These are phyloP conservation scores for Caenorhabditis panamensis DNA, from an alignment of 2,888 invertebrate species.

Conservation along the genomic window DNA sequence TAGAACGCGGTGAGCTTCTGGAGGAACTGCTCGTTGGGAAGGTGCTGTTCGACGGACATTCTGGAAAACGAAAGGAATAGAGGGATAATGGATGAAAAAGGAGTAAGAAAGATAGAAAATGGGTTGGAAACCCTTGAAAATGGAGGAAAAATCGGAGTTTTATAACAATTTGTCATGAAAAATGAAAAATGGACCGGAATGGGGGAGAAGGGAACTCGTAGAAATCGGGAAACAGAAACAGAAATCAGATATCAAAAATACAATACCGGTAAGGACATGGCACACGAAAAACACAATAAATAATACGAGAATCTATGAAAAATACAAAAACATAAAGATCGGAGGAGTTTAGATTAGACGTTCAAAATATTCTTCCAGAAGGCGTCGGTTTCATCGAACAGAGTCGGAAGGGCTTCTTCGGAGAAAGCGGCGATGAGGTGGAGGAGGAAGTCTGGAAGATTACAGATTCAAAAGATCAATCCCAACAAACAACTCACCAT, in stretches of 20 bases:
- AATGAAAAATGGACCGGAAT: too few relatives aligned
- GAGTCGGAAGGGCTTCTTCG: background rate
- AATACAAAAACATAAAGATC: background rate
- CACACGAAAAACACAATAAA: too few relatives aligned
- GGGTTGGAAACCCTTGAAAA: background rate
- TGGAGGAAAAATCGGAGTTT: too few relatives aligned
- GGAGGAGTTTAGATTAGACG: background rate
- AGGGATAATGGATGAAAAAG: background rate
- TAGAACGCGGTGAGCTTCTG: conserved; percentile 86
- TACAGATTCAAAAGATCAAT: too few relatives aligned
- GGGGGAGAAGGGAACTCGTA: too few relatives aligned
- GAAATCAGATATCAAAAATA: too few relatives aligned
- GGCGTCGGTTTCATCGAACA: conserved; percentile 11
- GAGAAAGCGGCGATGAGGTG: conserved; percentile 16
- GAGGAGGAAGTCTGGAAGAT: conserved; percentile 24
- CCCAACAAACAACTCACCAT: conserved; percentile 17
- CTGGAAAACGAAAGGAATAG: conserved; percentile 21
- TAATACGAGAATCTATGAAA: background rate
- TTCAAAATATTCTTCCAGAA: conserved; percentile 43
- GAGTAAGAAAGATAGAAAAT: background rate
- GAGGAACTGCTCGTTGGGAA: conserved; percentile 89
- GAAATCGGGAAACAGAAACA: too few relatives aligned
- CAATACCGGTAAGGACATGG: too few relatives aligned
- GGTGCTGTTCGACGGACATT: conserved; percentile 72
- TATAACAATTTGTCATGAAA: too few relatives aligned